A percentile compares a stretch with the other conserved stretches of the same genome.
Conservation (phyloP, 1,140 invertebrate species). For the Drosophila lacteicornis region DNA sequence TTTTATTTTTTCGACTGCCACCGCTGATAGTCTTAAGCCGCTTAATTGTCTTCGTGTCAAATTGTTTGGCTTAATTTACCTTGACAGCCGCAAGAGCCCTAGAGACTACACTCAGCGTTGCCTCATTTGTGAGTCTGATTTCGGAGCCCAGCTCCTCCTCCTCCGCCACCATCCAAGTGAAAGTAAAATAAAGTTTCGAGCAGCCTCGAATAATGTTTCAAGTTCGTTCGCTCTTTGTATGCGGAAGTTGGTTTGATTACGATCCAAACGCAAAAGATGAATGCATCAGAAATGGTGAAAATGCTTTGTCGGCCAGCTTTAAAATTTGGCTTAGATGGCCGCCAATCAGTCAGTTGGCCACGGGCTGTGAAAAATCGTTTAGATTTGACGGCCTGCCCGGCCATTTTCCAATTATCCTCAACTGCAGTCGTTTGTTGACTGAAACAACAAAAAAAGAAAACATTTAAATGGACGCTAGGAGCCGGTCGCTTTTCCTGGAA, state of each 20-base stretch:
- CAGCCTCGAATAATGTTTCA: constrained; percentile 48
- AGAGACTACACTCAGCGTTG: constrained; percentile 32
- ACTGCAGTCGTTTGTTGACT: constrained; percentile 23
- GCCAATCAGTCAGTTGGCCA: constrained; percentile 31
- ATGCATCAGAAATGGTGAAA: constrained; percentile 38
- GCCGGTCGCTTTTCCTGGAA: not conserved
- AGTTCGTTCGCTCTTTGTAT: constrained; percentile 57
- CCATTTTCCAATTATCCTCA: constrained; percentile 33
- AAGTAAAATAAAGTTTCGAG: constrained; percentile 45
- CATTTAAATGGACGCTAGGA: constrained; percentile 3
- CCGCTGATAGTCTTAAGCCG: constrained; percentile 73
- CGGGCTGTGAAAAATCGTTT: constrained; percentile 40
- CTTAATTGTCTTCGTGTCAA: constrained; percentile 80
- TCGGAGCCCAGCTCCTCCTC: not conserved
- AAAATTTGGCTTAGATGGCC: not conserved
- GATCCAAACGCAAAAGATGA: constrained; percentile 39
- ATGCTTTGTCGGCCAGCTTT: constrained; percentile 9
- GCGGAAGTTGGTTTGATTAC: constrained; percentile 58
- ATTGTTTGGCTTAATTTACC: constrained; percentile 77
- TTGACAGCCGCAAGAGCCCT: constrained; percentile 66
- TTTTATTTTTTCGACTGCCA: constrained; percentile 48
- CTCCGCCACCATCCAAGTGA: constrained; percentile 49
- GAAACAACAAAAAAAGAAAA: constrained; percentile 17
- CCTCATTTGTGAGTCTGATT: constrained; percentile 71
- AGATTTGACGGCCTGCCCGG: constrained; percentile 10